These are phyloP conservation scores for Anhinga anhinga DNA, from an alignment of 2,113 vertebrate genomes.

Conservation along the genomic window DNA sequence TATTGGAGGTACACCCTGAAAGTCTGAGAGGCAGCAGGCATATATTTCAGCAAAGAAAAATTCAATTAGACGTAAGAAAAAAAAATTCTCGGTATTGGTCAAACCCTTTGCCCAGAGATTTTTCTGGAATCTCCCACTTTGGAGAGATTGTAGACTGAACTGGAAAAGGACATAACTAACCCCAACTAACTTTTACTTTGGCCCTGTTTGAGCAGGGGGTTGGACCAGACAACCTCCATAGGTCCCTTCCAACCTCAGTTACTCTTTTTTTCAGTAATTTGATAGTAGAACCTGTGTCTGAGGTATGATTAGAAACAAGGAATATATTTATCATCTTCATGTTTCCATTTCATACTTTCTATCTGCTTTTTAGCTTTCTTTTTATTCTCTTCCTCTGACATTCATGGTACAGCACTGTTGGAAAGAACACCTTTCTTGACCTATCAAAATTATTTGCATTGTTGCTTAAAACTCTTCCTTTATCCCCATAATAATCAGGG, in stretches of 20 bases:
- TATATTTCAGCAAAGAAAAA: background rate
- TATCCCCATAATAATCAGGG: background rate
- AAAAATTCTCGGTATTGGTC: background rate
- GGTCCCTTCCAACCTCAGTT: background rate
- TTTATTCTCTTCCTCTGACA: background rate
- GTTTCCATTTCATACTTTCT: background rate
- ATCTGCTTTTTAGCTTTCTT: background rate
- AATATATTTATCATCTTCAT: background rate
- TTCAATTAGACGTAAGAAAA: background rate
- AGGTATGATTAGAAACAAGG: background rate
- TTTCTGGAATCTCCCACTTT: background rate
- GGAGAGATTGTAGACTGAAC: background rate
- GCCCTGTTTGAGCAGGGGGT: accelerated
- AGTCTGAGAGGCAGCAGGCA: background rate
- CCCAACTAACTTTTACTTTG: background rate
- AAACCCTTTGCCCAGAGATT: background rate
- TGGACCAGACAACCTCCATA: background rate
- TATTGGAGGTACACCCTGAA: background rate
- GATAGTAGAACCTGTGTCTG: background rate
- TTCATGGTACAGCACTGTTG: background rate
- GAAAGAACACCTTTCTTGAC: background rate
- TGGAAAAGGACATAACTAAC: background rate
- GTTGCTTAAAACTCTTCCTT: background rate
- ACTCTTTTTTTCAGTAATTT: background rate
- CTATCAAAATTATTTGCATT: background rate